Percentiles rank a stretch among this genome's conserved stretches.
Conservation (phyloP, 1,140 invertebrate genomes). For the Drosophila arizonae region DNA sequence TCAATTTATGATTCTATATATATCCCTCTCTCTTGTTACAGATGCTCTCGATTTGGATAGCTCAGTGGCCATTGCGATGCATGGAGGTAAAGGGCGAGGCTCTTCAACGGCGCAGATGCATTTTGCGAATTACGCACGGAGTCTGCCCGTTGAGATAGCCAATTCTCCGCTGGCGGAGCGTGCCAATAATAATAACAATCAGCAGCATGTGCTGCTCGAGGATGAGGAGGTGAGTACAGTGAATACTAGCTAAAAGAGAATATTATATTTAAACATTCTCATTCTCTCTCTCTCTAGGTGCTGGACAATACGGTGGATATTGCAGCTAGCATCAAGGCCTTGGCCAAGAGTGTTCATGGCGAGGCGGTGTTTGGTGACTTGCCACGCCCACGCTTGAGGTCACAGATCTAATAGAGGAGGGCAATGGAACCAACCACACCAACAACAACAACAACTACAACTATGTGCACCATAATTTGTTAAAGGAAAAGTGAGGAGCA, state of each 20-base stretch:
- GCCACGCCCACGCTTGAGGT: slow-evolving; percentile 91
- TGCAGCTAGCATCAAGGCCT: slow-evolving; percentile 92
- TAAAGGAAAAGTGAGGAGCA: not conserved
- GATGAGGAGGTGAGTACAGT: slow-evolving; percentile 65
- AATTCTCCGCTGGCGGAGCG: slow-evolving; percentile 66
- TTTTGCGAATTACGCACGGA: slow-evolving; percentile 68
- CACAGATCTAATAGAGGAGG: slow-evolving; percentile 86
- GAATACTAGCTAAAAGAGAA: not conserved
- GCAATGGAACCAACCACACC: slow-evolving; percentile 12
- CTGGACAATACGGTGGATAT: slow-evolving; percentile 86
- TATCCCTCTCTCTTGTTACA: slow-evolving; percentile 7
- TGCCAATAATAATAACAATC: slow-evolving; percentile 44
- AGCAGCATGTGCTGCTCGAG: slow-evolving; percentile 43
- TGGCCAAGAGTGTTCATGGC: slow-evolving; percentile 93
- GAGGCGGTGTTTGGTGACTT: slow-evolving; percentile 92
- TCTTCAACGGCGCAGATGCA: slow-evolving; percentile 31
- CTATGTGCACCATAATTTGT: not conserved
- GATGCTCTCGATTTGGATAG: slow-evolving; percentile 77
- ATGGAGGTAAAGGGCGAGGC: slow-evolving; percentile 2
- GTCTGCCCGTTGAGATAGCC: slow-evolving; percentile 78
- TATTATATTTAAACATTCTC: not conserved
- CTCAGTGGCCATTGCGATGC: slow-evolving; percentile 69
- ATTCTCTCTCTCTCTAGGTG: slow-evolving; percentile 34
- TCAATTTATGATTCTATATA: too few species aligned
- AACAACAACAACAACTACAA: not conserved